Evolutionary conservation across 2,113 vertebrate genomes (phyloP).

Genomic region (Myotis yumanensis): DNA sequence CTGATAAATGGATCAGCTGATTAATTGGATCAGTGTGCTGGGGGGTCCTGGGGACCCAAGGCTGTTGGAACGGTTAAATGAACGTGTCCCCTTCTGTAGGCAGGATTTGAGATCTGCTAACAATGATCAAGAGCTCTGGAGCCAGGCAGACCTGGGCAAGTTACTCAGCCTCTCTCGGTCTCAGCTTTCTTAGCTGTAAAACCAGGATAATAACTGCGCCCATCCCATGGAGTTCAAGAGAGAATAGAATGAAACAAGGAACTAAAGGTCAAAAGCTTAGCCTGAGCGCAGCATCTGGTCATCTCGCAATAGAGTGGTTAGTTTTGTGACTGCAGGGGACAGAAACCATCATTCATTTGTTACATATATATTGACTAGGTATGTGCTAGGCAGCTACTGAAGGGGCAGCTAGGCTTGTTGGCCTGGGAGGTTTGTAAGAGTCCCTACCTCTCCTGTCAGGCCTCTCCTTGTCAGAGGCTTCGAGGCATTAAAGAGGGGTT

Average conservation of each 20-base stretch:
- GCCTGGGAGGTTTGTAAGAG: neutral
- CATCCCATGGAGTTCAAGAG: neutral
- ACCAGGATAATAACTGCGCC: neutral
- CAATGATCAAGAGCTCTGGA: neutral
- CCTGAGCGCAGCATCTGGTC: neutral
- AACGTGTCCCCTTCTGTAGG: neutral
- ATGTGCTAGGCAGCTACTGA: neutral
- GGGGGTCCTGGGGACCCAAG: neutral
- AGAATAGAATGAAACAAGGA: neutral
- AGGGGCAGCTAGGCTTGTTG: neutral
- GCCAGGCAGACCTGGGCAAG: neutral
- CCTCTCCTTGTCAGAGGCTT: neutral
- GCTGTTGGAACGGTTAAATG: neutral
- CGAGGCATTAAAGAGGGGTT: neutral
- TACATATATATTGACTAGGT: neutral
- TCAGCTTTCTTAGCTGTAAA: conserved; percentile 15
- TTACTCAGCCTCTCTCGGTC: neutral
- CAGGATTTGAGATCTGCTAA: neutral
- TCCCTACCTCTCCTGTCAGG: too few relatives aligned
- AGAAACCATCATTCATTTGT: neutral
- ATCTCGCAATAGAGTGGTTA: neutral
- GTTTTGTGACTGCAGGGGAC: neutral
- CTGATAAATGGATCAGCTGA: neutral
- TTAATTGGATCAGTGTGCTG: neutral
- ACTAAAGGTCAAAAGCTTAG: neutral